Evolutionary conservation across 2,113 vertebrate species (phyloP).

Genomic region (Struthio camelus): DNA sequence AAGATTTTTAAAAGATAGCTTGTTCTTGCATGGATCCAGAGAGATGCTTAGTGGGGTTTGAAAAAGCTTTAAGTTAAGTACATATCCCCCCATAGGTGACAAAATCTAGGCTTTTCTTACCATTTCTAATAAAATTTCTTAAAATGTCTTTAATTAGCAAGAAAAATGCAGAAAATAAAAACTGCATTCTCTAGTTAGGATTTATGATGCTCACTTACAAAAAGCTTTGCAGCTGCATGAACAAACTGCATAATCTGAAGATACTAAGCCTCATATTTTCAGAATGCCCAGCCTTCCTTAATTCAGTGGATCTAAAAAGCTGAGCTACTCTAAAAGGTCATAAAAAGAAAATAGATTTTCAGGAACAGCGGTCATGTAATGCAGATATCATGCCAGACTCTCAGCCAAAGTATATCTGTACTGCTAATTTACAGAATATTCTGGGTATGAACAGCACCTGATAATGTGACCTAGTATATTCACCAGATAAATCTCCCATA

Average conservation of each 20-base stretch:
- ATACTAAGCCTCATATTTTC: background rate
- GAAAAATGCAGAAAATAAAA: slow-evolving; percentile 16
- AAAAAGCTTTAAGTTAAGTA: background rate
- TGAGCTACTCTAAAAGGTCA: background rate
- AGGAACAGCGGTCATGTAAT: background rate
- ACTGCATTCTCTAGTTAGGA: background rate
- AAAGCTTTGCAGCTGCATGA: background rate
- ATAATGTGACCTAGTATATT: background rate
- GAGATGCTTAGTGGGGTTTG: background rate
- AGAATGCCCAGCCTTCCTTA: background rate
- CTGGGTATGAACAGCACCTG: background rate
- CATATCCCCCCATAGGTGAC: background rate
- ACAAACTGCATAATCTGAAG: background rate
- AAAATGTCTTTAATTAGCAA: background rate
- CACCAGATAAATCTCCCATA: background rate
- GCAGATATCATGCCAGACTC: background rate
- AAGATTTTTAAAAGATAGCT: background rate
- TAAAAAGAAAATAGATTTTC: background rate
- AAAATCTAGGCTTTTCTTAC: background rate
- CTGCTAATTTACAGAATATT: background rate
- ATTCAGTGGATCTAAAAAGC: background rate
- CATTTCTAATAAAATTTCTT: background rate
- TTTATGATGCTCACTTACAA: background rate
- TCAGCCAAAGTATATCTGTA: background rate
- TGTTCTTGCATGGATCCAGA: background rate